Evolutionary conservation across 2,888 invertebrate species (phyloP).

Genomic region (Agrochola lychnidis): DNA sequence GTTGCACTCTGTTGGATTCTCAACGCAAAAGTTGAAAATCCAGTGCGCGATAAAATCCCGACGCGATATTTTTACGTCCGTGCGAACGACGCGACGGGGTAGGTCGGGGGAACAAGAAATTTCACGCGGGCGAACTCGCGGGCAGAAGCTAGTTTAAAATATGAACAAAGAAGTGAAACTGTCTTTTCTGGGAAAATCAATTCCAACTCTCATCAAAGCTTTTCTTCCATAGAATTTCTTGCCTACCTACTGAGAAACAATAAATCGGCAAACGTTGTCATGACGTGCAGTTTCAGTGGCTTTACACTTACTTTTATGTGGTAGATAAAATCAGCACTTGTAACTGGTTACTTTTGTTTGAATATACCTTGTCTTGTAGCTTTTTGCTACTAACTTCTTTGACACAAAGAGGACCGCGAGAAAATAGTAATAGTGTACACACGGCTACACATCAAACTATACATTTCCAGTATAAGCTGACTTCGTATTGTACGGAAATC

Average conservation of each 20-base stretch:
- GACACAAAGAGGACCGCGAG: not conserved
- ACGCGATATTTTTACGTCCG: too few relatives aligned
- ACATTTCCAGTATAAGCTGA: too few relatives aligned
- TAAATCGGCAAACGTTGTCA: conserved; percentile 30
- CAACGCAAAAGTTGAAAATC: too few relatives aligned
- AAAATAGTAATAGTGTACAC: not conserved
- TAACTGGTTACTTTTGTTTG: conserved; percentile 3
- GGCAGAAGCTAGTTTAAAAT: not conserved
- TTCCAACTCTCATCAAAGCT: not conserved
- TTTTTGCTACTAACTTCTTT: not conserved
- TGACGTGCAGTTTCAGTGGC: not conserved
- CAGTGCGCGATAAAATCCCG: too few relatives aligned
- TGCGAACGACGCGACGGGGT: too few relatives aligned
- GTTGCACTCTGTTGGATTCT: too few relatives aligned
- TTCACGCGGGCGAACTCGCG: too few relatives aligned
- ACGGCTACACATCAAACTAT: too few relatives aligned
- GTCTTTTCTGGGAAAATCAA: not conserved
- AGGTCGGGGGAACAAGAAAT: too few relatives aligned
- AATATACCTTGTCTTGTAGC: not conserved
- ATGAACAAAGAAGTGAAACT: not conserved
- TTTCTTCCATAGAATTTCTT: conserved; percentile 9
- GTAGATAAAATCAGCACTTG: conserved; percentile 12
- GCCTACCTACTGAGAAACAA: conserved; percentile 13
- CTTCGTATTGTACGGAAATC: too few relatives aligned
- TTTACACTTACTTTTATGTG: not conserved